Percentiles rank a stretch among this genome's conserved stretches.
These are phyloP conservation scores for Epinephelus moara DNA, from an alignment of 2,113 vertebrate genomes.

Conservation along the genomic window DNA sequence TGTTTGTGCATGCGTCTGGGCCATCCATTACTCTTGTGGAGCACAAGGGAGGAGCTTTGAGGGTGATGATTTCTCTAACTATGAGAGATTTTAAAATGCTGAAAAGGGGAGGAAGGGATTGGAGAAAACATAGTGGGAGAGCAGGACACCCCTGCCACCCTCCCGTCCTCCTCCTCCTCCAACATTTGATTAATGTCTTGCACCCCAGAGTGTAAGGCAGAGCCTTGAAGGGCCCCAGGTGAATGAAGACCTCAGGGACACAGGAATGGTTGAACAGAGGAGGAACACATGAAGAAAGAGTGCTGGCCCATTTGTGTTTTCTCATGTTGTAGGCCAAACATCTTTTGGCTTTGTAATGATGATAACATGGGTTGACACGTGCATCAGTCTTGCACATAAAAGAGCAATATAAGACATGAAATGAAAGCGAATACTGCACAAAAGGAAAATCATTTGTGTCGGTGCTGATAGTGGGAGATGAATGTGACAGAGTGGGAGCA, in stretches of 20 bases:
- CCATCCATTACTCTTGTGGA: slow-evolving; percentile 5
- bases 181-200: slow-evolving; percentile 60
- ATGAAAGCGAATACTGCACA: background rate
- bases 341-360: slow-evolving; percentile 26
- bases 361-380: background rate
- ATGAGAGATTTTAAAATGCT: slow-evolving; percentile 58
- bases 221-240: slow-evolving; percentile 48
- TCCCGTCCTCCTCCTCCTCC: slow-evolving; percentile 42
- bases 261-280: background rate
- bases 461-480: slow-evolving; percentile 29
- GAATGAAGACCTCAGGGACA: slow-evolving; percentile 45
- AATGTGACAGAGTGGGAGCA: slow-evolving; percentile 33
- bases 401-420: background rate
- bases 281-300: slow-evolving; percentile 20
- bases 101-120: background rate
- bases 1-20: slow-evolving; percentile 29
- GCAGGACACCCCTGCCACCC: slow-evolving; percentile 32
- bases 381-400: slow-evolving; percentile 15
- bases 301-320: background rate
- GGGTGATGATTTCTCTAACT: slow-evolving; percentile 35
- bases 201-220: slow-evolving; percentile 31
- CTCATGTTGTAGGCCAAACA: background rate
- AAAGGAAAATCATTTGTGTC: background rate
- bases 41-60: slow-evolving; percentile 6
- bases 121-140: slow-evolving; percentile 46